phyloP scores from a whole-genome alignment of 2,797 vertebrate genomes.

The Thaleichthys pacificus region DNA sequence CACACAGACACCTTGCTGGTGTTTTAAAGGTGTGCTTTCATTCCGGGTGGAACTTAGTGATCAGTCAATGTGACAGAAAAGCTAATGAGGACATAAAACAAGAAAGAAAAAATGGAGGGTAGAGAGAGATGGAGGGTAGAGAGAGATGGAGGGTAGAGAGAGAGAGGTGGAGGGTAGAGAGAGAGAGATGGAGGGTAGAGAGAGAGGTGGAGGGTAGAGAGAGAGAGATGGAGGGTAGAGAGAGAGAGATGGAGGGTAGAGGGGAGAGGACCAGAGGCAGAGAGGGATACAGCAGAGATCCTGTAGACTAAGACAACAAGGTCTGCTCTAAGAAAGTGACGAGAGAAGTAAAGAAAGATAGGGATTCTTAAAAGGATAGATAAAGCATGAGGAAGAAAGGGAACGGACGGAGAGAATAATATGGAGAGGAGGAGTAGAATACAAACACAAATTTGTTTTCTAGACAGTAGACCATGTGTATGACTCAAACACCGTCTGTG shows the following conservation, averaged over 20 bases:
- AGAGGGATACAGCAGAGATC: background rate
- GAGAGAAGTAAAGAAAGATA: background rate
- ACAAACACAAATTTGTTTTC: background rate
- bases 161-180: background rate
- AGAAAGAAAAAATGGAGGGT: constrained; percentile 18
- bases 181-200: background rate
- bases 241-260: constrained; percentile 2
- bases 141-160: background rate
- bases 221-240: constrained; percentile 2
- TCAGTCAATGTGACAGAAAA: constrained; percentile 80
- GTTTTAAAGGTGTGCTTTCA: constrained; percentile 78
- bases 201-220: background rate
- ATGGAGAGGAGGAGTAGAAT: background rate
- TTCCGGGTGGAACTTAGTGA: constrained; percentile 81
- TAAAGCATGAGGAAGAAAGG: background rate
- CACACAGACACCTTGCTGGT: constrained; percentile 23
- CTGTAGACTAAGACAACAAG: too few relatives aligned
- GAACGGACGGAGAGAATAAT: background rate
- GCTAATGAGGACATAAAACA: constrained; percentile 88
- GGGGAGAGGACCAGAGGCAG: background rate
- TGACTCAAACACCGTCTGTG: background rate
- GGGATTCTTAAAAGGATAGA: background rate
- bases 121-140: constrained; percentile 11
- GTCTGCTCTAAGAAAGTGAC: background rate
- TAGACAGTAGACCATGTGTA: background rate